Evolutionary conservation across 2,113 vertebrate species (phyloP).

Genomic region (Isurus oxyrinchus): DNA sequence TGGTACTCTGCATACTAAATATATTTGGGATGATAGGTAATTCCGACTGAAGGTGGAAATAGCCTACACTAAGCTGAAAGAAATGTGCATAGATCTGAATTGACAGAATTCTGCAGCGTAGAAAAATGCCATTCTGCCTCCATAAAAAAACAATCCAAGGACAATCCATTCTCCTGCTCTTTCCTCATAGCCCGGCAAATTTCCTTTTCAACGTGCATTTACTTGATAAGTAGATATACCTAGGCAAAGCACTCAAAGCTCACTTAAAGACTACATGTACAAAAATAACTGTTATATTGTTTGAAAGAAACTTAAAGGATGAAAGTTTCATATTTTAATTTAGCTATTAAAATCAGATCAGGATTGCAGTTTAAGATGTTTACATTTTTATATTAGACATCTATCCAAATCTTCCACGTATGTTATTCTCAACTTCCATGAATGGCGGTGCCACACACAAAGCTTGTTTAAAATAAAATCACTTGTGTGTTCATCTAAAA

Average conservation of each 20-base stretch:
- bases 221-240: not conserved
- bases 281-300: not conserved
- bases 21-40: not conserved
- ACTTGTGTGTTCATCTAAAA: not conserved
- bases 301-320: not conserved
- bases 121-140: not conserved
- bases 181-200: not conserved
- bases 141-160: not conserved
- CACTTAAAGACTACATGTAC: not conserved
- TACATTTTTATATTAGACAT: not conserved
- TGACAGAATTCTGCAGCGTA: not conserved
- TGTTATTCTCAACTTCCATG: not conserved
- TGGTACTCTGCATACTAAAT: not conserved
- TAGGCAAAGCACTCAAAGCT: not conserved
- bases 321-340: not conserved
- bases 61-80: not conserved
- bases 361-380: not conserved
- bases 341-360: not conserved
- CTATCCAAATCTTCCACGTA: not conserved
- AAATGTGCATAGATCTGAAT: not conserved
- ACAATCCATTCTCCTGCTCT: not conserved
- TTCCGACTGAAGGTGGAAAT: not conserved
- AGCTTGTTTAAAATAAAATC: not conserved
- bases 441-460: not conserved
- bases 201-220: not conserved